Base-by-base conservation (phyloP, 2,113 vertebrate species). In the Amblyornis subalaris region DNA sequence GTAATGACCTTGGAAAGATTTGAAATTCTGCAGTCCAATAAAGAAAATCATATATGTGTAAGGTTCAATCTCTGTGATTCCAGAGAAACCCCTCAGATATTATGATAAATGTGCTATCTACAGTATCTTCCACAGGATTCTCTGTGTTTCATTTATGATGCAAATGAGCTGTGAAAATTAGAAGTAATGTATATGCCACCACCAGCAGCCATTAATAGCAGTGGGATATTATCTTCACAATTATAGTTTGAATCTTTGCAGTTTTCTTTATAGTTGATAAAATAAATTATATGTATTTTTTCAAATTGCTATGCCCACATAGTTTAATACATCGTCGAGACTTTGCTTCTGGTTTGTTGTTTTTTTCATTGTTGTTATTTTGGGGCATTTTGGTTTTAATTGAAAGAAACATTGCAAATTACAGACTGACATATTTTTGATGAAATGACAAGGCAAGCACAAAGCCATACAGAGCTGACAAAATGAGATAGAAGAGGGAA, bases 401-500 rank as follows among this genome's bases (percentile, higher is more conserved):
- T 73, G 83, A 64, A 40, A 58, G 57, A 91, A 97, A 77, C 38
- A 25, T 44, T 67, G 62, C 73, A 85, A 93, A 95, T 96, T 74
- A 66, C 60, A 78, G 87, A 85, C 76, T 82, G 83, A 69, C 74
- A 73, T 81, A 64, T 96, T 95, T 93, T 87, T 94, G 53, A 36
- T 76, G 87, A 89, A 95, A 85, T 94, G 77, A 93, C 95, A 91
- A 89, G 19, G 91, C 82, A 69, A 93, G 83, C 60, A 73, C 33
- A 93, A 85, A 85, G 91, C 89, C 51, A 10, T 89, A 90, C 53
- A 44, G 44, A 70, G 44, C 45, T 96, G 89, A 83, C 38, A 93
- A 88, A 80, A 95, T 40, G 38, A 92, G n/a, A 88, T 38, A 93
- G 93, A 83, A 93, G 88, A 78, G 79, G 69, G 93, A 96, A 95